Evolutionary conservation across 2,888 invertebrate species (phyloP), one percentile per base, ranked within the genome.

Genomic region (Nomada flava): DNA sequence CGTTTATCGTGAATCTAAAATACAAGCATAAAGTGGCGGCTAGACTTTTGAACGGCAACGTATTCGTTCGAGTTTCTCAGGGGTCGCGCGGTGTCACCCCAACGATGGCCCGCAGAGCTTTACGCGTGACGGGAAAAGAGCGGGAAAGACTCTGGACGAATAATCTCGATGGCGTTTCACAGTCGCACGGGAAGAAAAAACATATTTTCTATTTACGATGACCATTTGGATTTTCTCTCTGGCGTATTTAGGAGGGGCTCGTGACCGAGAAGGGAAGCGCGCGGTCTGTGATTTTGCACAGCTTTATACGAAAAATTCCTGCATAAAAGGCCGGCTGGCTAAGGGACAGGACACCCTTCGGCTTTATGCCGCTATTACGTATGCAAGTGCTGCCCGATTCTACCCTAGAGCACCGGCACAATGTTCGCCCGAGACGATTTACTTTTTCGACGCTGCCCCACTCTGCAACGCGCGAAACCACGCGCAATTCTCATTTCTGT

Each of bases 151-250:
- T 84, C 83, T 80, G 86, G 84, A 87, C 86, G 89, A 90, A 91
- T 91, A 89, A 90, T 90, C 88, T 89, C 86, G 75, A 84, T 84
- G 86, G 88, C 88, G 91, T 91, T 90, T 83, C 84, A 84, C 82
- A 79, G 85, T 80, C 81, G 63, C 20, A 53, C 57, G 71, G 67
- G 62, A 60, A 62, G 87, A 89, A 90, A 90, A 91, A 90, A 90
- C 90, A 90, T 91, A 91, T 92, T 91, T 92, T 92, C 91, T 91
- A 91, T 92, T 92, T 92, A 92, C 92, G 92, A 92, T 92, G 92
- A 92, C 92, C 92, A 92, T 92, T 92, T 92, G 90, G 92, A 91
- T 91, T 90, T 90, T 83, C 88, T 87, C 42, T 13, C 36, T 5
- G 29, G 26, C 2, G 0, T 10, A 29, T 62, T 47, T 64, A 75